Base-by-base conservation (phyloP, 1,140 invertebrate species). In the Anoplophora glabripennis region DNA sequence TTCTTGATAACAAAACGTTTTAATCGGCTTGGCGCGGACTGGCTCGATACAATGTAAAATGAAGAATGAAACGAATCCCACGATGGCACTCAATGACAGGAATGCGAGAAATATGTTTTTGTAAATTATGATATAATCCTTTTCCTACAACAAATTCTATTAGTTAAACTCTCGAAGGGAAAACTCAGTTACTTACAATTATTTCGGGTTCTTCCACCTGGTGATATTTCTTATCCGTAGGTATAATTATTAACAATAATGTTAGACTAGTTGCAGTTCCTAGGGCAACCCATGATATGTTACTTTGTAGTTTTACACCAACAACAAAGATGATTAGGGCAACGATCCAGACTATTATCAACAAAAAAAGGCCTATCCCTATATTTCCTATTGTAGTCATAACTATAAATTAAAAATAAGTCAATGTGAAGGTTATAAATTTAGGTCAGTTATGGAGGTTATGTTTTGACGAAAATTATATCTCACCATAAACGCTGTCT, bases 61-160 rank as follows among this genome's bases (percentile, higher is more conserved):
- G n/a, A 84, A 66, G 44, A 83, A 80, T 53, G 76, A 75, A 18
- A 78, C 57, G 14, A 80, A 64, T 49, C 77, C 77, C 54, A 76
- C 65, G 14, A 81, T 17, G n/a, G 79, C 59, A 51, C 79, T 81
- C 15, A 79, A 55, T 15, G 68, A 59, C 21, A 85, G 55, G 33
- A 84, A 59, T 34, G 74, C 70, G 4, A 83, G 54, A 10, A 83
- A 70, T 36, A 78, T 65, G 34, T 79, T 70, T 66, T 81, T 76
- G 76, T 81, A 82, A 28, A 84, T 70, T 56, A 81, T 80, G n/a
- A 79, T 65, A 53, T 80, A 78, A 65, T 85, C 82, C 48, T 81
- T 82, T 14, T 78, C 75, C 83, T 84, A 69, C 45, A 82, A 83
- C 71, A 62, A 67, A 66, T 8, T 3, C 3, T 40, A n/a, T 40